phyloP scores from a whole-genome alignment of 2,888 invertebrate genomes.

The Agapostemon virescens region DNA sequence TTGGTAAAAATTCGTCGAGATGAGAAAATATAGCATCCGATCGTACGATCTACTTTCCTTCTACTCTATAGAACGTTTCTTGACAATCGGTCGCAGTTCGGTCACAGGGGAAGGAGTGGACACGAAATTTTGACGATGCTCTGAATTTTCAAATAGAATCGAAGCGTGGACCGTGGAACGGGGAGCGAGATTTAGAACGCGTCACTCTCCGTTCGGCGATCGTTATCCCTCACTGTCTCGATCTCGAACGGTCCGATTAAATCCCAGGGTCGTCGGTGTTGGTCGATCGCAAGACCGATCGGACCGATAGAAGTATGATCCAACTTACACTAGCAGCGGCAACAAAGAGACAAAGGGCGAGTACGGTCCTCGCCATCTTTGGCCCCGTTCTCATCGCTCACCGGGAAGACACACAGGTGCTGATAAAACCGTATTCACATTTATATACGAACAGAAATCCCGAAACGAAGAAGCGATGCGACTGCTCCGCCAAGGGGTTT shows the following conservation, averaged over 20 bases:
- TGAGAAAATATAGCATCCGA: neutral
- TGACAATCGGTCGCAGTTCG: no score
- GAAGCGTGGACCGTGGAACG: neutral
- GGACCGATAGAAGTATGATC: neutral
- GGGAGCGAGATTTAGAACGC: neutral
- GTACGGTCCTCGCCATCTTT: conserved; percentile 61
- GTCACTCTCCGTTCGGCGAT: neutral
- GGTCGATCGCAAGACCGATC: neutral
- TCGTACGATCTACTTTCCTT: neutral
- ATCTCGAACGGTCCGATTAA: neutral
- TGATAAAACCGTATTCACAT: neutral
- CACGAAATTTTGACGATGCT: neutral
- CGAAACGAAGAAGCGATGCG: neutral
- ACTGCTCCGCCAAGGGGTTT: neutral
- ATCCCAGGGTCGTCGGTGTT: no score
- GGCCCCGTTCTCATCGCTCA: neutral
- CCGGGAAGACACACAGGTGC: neutral
- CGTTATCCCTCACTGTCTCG: neutral
- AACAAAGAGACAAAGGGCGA: conserved; percentile 55
- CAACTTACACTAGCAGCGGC: conserved; percentile 62
- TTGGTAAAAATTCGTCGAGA: neutral
- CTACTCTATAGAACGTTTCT: neutral
- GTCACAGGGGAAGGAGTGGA: no score
- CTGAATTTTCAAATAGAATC: neutral
- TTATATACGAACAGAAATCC: conserved; percentile 43